Evolutionary conservation across 2,113 vertebrate species (phyloP).

Genomic region (Osmerus eperlanus): DNA sequence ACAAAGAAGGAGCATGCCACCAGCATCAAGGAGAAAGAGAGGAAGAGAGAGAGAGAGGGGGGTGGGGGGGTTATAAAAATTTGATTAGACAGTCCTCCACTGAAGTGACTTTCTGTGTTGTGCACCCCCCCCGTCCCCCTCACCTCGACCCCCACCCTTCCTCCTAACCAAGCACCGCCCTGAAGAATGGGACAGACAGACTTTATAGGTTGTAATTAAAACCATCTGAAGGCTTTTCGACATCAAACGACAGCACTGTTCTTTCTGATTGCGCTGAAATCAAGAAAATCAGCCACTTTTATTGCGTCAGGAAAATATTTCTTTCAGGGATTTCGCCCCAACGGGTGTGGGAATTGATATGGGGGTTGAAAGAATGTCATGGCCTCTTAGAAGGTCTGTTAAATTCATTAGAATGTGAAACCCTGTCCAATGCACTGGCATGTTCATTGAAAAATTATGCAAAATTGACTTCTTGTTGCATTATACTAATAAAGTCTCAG

Average conservation of each 20-base stretch:
- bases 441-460: neutral
- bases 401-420: constrained; percentile 19
- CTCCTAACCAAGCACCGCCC: constrained; percentile 67
- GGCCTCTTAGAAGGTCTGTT: constrained; percentile 41
- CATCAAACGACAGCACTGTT: constrained; percentile 69
- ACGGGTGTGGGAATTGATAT: constrained; percentile 44
- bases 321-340: constrained; percentile 1
- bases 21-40: constrained; percentile 56
- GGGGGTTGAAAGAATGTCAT: constrained; percentile 47
- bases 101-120: constrained; percentile 78
- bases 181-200: constrained; percentile 74
- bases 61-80: constrained; percentile 74
- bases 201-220: constrained; percentile 93
- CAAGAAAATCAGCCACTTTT: constrained; percentile 42
- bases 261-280: constrained; percentile 58
- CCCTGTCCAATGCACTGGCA: neutral
- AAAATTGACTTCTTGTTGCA: neutral
- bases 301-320: constrained; percentile 8
- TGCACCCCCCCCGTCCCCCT: constrained; percentile 20
- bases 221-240: constrained; percentile 86
- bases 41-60: constrained; percentile 24
- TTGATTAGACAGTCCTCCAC: constrained; percentile 66
- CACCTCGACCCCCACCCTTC: constrained; percentile 45
- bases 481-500: neutral
- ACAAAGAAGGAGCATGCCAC: constrained; percentile 83